phyloP scores from a whole-genome alignment of 30 jellyfish, hydroid and myxozoan species.

The Rhopilema esculentum region DNA sequence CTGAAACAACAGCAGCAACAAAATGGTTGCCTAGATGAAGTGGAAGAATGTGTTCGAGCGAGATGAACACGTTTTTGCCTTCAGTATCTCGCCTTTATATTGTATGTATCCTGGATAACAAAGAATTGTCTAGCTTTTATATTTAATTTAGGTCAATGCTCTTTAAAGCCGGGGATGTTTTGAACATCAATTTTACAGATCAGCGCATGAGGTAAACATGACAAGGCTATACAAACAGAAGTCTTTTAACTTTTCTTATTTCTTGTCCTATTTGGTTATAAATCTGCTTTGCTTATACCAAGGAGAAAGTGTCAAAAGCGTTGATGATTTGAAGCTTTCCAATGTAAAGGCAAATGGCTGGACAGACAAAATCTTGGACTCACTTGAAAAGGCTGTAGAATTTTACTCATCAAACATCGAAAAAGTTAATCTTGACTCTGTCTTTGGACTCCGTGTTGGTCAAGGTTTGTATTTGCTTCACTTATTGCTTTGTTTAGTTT shows the following conservation, averaged over 20 bases:
- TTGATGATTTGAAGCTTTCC: not conserved
- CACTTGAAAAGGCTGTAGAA: constrained; percentile 60
- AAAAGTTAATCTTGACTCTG: constrained; percentile 82
- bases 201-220: no score
- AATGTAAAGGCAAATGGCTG: not conserved
- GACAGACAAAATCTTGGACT: constrained; percentile 2
- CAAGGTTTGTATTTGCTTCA: constrained; percentile 66
- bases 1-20: not conserved
- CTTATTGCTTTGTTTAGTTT: not conserved
- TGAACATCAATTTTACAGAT: no score
- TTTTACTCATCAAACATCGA: constrained; percentile 58
- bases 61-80: not conserved
- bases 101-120: not conserved
- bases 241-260: not conserved
- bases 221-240: not conserved
- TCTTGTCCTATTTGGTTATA: not conserved
- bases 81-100: not conserved
- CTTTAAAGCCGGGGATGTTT: not conserved
- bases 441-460: constrained; percentile 85
- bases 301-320: not conserved
- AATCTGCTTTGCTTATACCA: not conserved
- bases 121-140: not conserved
- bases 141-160: not conserved
- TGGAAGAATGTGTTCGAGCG: not conserved
- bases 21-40: not conserved